phyloP scores from a whole-genome alignment of 2,888 invertebrate species.

The Athetis lepigone region DNA sequence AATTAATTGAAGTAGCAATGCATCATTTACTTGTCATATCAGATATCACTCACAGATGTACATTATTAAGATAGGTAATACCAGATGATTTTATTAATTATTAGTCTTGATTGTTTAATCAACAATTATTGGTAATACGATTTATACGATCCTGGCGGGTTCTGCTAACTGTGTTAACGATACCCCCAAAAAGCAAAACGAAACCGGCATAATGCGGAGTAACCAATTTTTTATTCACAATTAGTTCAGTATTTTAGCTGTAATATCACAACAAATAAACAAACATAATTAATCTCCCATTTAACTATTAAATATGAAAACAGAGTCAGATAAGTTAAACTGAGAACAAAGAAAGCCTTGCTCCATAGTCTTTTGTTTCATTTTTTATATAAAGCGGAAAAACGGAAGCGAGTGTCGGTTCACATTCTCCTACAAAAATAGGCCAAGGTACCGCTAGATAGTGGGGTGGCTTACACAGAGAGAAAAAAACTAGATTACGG shows the following conservation, averaged over 20 bases:
- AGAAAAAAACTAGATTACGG: neutral
- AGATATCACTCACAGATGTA: constrained; percentile 50
- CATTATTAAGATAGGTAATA: constrained; percentile 19
- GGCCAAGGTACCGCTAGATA: constrained; percentile 30
- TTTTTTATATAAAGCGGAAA: constrained; percentile 25
- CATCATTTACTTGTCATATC: constrained; percentile 49
- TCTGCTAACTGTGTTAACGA: too few species aligned
- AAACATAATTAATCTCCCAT: too few species aligned
- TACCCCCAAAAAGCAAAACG: too few species aligned
- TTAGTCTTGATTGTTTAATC: too few species aligned
- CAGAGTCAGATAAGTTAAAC: constrained; percentile 8
- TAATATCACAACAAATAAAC: too few species aligned
- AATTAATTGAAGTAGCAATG: constrained; percentile 44
- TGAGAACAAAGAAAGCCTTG: constrained; percentile 11
- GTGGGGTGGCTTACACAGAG: neutral
- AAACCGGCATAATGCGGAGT: too few species aligned
- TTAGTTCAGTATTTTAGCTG: too few species aligned
- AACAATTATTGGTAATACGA: too few species aligned
- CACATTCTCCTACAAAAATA: constrained; percentile 11
- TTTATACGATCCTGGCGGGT: too few species aligned
- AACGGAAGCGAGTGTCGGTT: neutral
- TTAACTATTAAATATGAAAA: too few species aligned
- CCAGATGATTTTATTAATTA: constrained; percentile 52
- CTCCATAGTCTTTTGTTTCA: constrained; percentile 27
- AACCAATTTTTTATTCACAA: too few species aligned